Conservation (phyloP, 2,113 vertebrate species). For the Lucifuga dentata region DNA sequence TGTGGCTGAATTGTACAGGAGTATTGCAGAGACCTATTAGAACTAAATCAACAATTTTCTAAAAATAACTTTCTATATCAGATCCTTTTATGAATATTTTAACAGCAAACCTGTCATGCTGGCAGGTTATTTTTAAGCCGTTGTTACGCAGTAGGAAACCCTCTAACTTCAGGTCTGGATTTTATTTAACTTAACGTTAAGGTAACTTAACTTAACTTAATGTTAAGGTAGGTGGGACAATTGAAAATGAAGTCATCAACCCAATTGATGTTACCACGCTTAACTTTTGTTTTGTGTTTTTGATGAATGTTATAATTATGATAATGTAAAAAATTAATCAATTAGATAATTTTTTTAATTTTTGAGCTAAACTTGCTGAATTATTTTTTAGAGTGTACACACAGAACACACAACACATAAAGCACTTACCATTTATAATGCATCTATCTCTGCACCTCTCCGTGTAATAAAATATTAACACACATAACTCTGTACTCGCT, state of each 20-base stretch:
- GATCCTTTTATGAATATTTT: conserved; percentile 55
- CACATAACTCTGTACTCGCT: conserved; percentile 5
- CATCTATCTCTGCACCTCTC: conserved; percentile 43
- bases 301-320: too few species aligned
- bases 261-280: too few species aligned
- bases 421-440: conserved; percentile 47
- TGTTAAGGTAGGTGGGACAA: too few species aligned
- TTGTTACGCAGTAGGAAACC: conserved; percentile 54
- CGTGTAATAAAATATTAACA: conserved; percentile 59
- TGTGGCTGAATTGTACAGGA: conserved; percentile 7
- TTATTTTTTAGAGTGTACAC: too few species aligned
- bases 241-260: too few species aligned
- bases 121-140: conserved; percentile 55
- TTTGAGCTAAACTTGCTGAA: too few species aligned
- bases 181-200: too few species aligned
- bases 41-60: conserved; percentile 44
- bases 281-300: too few species aligned
- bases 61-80: conserved; percentile 52
- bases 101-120: conserved; percentile 60
- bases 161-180: not conserved
- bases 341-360: too few species aligned
- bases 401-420: conserved; percentile 11
- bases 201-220: too few species aligned
- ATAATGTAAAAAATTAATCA: too few species aligned
- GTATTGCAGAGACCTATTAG: not conserved